Evolutionary conservation across 2,888 invertebrate species (phyloP).

Genomic region (Tetrapedia diversipes): DNA sequence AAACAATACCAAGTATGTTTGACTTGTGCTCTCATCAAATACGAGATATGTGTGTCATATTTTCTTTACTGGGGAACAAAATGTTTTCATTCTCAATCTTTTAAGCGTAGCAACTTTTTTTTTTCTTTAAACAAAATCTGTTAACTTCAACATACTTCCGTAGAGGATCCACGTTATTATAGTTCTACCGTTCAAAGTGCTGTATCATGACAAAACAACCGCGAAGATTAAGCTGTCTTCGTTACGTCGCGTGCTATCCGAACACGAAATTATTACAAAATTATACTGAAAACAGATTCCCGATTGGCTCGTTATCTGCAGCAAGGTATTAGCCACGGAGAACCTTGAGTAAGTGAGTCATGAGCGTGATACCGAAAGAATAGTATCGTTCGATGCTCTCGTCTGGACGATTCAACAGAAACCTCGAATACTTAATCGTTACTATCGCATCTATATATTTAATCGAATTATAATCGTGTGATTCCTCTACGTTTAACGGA

Average conservation of each 20-base stretch:
- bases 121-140: too few species aligned
- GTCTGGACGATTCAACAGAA: background rate
- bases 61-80: too few species aligned
- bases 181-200: background rate
- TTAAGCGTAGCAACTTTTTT: too few species aligned
- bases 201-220: too few species aligned
- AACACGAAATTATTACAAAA: background rate
- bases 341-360: background rate
- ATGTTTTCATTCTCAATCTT: too few species aligned
- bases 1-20: too few species aligned
- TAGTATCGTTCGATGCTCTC: background rate
- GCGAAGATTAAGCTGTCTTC: background rate
- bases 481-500: background rate
- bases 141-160: too few species aligned
- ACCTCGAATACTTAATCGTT: background rate
- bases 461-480: background rate
- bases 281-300: background rate
- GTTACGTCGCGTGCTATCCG: background rate
- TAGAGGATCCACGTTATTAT: too few species aligned
- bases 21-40: too few species aligned
- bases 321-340: background rate
- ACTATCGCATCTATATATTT: too few species aligned
- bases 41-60: too few species aligned
- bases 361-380: background rate
- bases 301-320: background rate